Conservation (phyloP, 2,113 vertebrate species). For the Otolemur garnettii region DNA sequence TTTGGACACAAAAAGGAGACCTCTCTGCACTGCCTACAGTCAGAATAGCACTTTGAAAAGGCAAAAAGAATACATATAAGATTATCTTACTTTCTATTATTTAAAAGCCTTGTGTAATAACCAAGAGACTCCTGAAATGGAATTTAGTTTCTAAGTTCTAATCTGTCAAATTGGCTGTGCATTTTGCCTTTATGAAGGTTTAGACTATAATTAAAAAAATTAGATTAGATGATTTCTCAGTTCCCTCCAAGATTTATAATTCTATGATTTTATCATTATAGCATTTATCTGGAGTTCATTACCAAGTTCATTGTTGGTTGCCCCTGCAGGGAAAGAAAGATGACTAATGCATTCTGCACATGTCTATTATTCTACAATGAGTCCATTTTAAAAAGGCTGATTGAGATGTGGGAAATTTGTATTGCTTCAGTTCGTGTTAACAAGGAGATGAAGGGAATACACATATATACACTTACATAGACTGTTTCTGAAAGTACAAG, state of each 20-base stretch:
- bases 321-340: background rate
- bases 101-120: background rate
- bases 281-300: background rate
- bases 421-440: background rate
- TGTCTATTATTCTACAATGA: background rate
- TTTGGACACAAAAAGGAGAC: background rate
- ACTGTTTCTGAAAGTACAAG: background rate
- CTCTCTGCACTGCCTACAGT: background rate
- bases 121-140: background rate
- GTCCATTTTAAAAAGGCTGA: background rate
- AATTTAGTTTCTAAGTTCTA: slow-evolving; percentile 29
- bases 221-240: background rate
- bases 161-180: background rate
- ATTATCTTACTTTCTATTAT: background rate
- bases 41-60: background rate
- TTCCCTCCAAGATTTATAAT: background rate
- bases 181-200: slow-evolving; percentile 18
- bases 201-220: background rate
- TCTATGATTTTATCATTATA: background rate
- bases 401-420: background rate
- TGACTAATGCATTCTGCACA: background rate
- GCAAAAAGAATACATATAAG: background rate
- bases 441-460: background rate
- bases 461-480: background rate
- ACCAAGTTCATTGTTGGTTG: background rate